A percentile compares a stretch with the other conserved stretches of the same genome.
Evolutionary conservation across 2,113 vertebrate species (phyloP).

Genomic region (Procavia capensis): DNA sequence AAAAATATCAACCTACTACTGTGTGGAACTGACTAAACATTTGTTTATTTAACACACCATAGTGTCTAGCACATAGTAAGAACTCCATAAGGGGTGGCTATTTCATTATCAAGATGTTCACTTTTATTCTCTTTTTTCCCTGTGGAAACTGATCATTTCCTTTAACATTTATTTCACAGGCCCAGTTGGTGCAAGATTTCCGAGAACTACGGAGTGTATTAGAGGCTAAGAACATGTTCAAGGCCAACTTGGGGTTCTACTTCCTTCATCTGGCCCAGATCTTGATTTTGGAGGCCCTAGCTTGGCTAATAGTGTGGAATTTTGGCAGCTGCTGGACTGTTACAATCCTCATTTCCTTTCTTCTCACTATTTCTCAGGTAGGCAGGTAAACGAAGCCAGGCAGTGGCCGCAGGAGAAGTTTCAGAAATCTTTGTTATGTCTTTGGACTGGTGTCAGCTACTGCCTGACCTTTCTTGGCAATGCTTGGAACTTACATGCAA

Average conservation of each 20-base stretch:
- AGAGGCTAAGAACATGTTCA: slow-evolving; percentile 90
- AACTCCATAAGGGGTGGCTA: background rate
- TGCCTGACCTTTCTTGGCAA: background rate
- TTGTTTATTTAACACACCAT: background rate
- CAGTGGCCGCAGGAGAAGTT: background rate
- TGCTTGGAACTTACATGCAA: background rate
- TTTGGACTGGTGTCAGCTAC: background rate
- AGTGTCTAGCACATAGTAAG: background rate
- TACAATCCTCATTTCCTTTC: slow-evolving; percentile 87
- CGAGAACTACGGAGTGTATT: slow-evolving; percentile 85
- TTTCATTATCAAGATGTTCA: background rate
- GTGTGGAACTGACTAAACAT: background rate
- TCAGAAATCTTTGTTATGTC: background rate
- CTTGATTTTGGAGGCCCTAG: slow-evolving; percentile 91
- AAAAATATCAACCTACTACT: background rate
- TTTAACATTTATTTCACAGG: slow-evolving; percentile 82
- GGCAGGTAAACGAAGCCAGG: background rate
- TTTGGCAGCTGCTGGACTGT: slow-evolving; percentile 92
- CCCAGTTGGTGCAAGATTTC: slow-evolving; percentile 92
- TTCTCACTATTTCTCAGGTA: slow-evolving; percentile 93
- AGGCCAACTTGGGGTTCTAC: slow-evolving; percentile 90
- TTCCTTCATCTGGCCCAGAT: slow-evolving; percentile 92
- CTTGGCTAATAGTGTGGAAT: slow-evolving; percentile 88
- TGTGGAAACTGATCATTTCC: background rate
- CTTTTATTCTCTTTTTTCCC: background rate